Evolutionary conservation across 2,888 invertebrate genomes (phyloP).

Genomic region (Apodemia hepburni): DNA sequence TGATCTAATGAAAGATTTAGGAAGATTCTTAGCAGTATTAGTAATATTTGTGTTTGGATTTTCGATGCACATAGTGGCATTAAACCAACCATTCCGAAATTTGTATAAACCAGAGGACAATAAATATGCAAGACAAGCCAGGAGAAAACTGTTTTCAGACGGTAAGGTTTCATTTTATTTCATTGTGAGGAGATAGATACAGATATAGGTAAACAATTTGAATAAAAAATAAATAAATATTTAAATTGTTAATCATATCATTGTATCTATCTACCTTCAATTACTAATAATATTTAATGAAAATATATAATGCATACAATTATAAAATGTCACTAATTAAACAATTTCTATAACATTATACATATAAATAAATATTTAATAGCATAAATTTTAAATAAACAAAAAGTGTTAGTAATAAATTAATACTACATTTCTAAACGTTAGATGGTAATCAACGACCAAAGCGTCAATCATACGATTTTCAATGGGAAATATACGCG

Average conservation of each 20-base stretch:
- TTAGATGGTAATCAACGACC: slow-evolving; percentile 64
- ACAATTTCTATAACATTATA: background rate
- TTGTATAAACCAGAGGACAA: slow-evolving; percentile 82
- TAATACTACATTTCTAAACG: slow-evolving; percentile 22
- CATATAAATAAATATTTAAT: background rate
- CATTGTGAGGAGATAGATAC: background rate
- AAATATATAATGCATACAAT: background rate
- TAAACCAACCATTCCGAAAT: slow-evolving; percentile 95
- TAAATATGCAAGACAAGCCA: slow-evolving; percentile 76
- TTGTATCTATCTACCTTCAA: background rate
- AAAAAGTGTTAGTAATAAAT: background rate
- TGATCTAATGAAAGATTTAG: slow-evolving; percentile 94
- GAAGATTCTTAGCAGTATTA: slow-evolving; percentile 97
- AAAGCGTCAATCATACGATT: slow-evolving; percentile 65
- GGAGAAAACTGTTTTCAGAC: slow-evolving; percentile 84
- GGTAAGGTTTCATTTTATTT: slow-evolving; percentile 76
- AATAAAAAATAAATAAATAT: background rate
- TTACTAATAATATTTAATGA: background rate
- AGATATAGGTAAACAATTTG: background rate
- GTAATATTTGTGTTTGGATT: slow-evolving; percentile 99
- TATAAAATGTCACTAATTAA: background rate
- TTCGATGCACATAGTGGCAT: slow-evolving; percentile 96
- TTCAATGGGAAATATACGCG: slow-evolving; percentile 61
- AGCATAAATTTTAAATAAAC: background rate
- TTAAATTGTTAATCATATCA: background rate